Conservation (phyloP, 2,113 vertebrate genomes). For the Miniopterus natalensis region DNA sequence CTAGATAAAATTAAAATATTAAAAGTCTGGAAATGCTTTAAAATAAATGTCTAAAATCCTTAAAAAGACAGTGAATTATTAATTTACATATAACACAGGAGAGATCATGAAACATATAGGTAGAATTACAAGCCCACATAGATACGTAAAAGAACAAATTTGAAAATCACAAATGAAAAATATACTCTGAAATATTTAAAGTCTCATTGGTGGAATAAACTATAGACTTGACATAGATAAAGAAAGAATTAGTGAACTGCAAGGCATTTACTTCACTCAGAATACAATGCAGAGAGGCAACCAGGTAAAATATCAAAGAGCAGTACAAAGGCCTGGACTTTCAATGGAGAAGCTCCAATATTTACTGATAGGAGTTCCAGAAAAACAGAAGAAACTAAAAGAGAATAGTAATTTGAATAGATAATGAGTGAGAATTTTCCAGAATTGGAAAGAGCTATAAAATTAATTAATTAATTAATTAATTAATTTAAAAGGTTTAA, state of each 20-base stretch:
- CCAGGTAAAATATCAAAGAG: neutral
- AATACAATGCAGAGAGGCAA: neutral
- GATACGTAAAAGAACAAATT: neutral
- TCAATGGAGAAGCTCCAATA: neutral
- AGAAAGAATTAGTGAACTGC: neutral
- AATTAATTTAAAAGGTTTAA: too few species aligned
- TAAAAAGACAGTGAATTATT: neutral
- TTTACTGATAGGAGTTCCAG: neutral
- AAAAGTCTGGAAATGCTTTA: neutral
- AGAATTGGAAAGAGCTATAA: neutral
- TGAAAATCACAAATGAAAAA: neutral
- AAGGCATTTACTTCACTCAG: neutral
- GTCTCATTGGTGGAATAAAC: neutral
- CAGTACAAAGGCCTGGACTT: neutral
- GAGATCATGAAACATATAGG: neutral
- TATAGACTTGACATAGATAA: neutral
- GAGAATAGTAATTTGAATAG: neutral
- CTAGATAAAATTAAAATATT: neutral
- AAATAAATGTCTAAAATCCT: neutral
- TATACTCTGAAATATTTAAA: neutral
- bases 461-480: too few species aligned
- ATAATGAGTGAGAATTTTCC: neutral
- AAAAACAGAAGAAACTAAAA: neutral
- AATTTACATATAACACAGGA: neutral
- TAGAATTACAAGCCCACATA: neutral